Evolutionary conservation across 1,140 invertebrate species (phyloP).

Genomic region (Ruditapes philippinarum): DNA sequence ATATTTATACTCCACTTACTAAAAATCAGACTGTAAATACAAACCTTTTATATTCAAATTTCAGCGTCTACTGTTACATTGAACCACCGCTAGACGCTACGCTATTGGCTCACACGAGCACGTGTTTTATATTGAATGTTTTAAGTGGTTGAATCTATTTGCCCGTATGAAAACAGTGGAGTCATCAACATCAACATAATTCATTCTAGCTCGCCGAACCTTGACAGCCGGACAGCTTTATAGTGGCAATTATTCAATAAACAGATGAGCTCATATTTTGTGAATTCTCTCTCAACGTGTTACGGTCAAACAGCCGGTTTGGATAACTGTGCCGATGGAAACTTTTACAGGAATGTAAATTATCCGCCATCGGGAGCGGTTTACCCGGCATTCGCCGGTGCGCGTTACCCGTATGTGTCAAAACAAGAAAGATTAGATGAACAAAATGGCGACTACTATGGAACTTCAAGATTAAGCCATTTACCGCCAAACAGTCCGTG

Average conservation of each 20-base stretch:
- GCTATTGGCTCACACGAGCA: conserved; percentile 51
- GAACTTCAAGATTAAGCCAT: conserved; percentile 78
- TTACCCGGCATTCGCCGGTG: conserved; percentile 77
- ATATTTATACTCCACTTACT: not conserved
- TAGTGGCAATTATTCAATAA: conserved; percentile 74
- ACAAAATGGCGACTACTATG: conserved; percentile 80
- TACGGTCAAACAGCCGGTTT: conserved; percentile 82
- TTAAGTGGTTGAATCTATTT: conserved; percentile 40
- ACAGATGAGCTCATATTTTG: conserved; percentile 85
- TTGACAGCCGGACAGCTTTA: conserved; percentile 81
- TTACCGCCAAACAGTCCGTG: conserved; percentile 78
- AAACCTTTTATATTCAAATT: conserved; percentile 57
- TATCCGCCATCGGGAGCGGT: conserved; percentile 76
- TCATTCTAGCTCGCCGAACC: conserved; percentile 78
- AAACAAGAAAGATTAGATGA: conserved; percentile 75
- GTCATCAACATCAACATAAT: conserved; percentile 75
- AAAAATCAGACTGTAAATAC: not conserved
- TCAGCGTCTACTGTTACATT: conserved; percentile 57
- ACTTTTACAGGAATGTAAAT: conserved; percentile 77
- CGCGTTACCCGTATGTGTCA: conserved; percentile 76
- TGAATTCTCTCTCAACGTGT: conserved; percentile 84
- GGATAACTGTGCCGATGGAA: conserved; percentile 80
- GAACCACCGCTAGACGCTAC: not conserved
- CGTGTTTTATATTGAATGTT: conserved; percentile 32
- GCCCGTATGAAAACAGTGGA: conserved; percentile 64